Base-by-base conservation (phyloP, 2,797 vertebrate genomes). In the Microctenopoma stevenorrisi region DNA sequence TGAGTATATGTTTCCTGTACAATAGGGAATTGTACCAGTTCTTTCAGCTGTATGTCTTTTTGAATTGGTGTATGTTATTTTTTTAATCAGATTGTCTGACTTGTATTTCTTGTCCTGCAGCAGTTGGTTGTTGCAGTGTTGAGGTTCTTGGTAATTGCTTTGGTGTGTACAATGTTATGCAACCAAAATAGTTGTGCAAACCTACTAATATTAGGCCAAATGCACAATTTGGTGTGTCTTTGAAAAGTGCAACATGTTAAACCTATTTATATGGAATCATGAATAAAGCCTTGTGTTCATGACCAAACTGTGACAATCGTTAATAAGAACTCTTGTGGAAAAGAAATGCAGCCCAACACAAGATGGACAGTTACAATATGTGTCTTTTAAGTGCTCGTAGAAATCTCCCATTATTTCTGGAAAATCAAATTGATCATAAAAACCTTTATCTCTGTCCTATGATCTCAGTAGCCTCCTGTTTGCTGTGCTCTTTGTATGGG, bases 211-310 rank as follows among this genome's bases (percentile, higher is more conserved):
- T 42, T 40, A 30, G 50, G 47, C 30, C 25, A 10, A 46, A 46
- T 25, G 25, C 35, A 30, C 9, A 18, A 2, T 37, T 37, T 37
- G 8, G 37, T 37, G 8, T 37, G 8, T 37, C 37, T 37, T 37
- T 37, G 8, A 44, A 68, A 62, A 37, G 26, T 11, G 9, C 47
- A 35, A 37, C 40, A 67, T 26, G 26, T 51, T 35, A 30, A 53
- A 9, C 30, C 51, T 9, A n/a, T 35, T 37, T 2, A 53, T 35
- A 30, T 30, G 26, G 1, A 33, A 3, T 38, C 43, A 18, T 42
- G 66, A 51, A 38, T 37, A 13, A 51, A 43, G 26, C 47, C 43
- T 30, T 10, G 4, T 59, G 55, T 30, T 22, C 26, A 44, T n/a
- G 37, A 61, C 49, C 59, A 12, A 43, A 14, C 40, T 43, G 40